Evolutionary conservation across 2,888 invertebrate genomes (phyloP), one percentile per base, ranked within the genome.

Genomic region (Globia sparganii): DNA sequence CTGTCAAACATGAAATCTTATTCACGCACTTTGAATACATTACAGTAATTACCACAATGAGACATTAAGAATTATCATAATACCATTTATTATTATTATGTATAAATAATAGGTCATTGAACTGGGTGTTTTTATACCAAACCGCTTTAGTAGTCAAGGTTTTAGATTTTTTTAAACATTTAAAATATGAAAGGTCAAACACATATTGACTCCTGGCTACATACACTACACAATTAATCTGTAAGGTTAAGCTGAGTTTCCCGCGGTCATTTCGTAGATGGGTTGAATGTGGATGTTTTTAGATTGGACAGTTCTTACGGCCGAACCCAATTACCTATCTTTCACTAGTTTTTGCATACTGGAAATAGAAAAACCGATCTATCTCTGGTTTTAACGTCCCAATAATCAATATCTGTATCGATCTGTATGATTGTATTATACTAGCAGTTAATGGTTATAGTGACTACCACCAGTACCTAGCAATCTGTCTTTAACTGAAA

Each of bases 51-150:
- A 69, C 78, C 62, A 62, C 58, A 77, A 40, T 66, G 58, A 69
- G 40, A 71, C 74, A 75, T 74, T 61, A 83, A 56, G 59, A 72
- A 83, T 80, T 78, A 77, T 70, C 68, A 83, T 83, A 80, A 80
- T 64, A 75, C 56, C 58, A 80, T 72, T 79, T 71, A 80, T 80
- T 84, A 64, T 75, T 69, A 80, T 75, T 80, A 82, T 72, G 72
- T 80, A 69, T 74, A 58, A 85, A 80, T 75, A 68, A 65, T 72
- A 69, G 72, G 66, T 72, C 75, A 25, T 59, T 65, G 56, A 78
- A 74, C 81, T 67, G 11, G 0, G 15, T 3, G 8, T 43, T 66
- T 73, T 78, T 28, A 5, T 46, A 13, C 58, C 1, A 2, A 28
- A 28, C 40, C 65, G 34, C 31, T 28, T 61, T 4, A 11, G 34